Conservation (phyloP, 2,888 invertebrate genomes). For the Drosophila lacicola region DNA sequence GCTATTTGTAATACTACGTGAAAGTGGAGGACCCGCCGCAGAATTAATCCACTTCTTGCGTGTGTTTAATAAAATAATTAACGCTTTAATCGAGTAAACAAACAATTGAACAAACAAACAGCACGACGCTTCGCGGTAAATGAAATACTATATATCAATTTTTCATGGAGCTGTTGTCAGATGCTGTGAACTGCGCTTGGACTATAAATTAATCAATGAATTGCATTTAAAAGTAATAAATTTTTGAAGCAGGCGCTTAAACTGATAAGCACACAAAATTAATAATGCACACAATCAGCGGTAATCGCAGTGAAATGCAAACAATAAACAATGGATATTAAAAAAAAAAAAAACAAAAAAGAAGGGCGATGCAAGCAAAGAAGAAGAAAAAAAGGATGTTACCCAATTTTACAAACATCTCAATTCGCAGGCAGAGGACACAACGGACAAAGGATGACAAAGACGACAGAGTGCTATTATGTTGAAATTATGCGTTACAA, state of each 20-base stretch:
- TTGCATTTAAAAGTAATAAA: conserved; percentile 29
- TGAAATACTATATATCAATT: conserved; percentile 49
- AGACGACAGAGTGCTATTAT: conserved; percentile 57
- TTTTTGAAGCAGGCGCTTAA: conserved; percentile 25
- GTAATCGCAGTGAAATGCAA: conserved; percentile 36
- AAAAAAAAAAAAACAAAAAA: conserved; percentile 1
- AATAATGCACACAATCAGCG: conserved; percentile 42
- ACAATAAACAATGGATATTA: conserved; percentile 34
- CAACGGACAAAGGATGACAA: conserved; percentile 28
- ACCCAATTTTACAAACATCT: conserved; percentile 33
- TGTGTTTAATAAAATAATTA: conserved; percentile 56
- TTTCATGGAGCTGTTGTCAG: conserved; percentile 37
- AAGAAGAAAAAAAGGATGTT: conserved; percentile 23
- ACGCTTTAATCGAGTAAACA: conserved; percentile 30
- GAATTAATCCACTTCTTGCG: conserved; percentile 34
- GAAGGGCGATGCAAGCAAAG: neutral
- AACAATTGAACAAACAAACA: conserved; percentile 19
- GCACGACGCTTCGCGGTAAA: conserved; percentile 11
- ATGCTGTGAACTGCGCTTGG: conserved; percentile 9
- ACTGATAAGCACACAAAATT: conserved; percentile 44
- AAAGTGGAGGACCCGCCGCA: conserved; percentile 21
- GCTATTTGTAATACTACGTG: neutral
- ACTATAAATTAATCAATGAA: conserved; percentile 43
- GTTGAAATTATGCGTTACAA: conserved; percentile 69
- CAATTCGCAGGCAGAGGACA: conserved; percentile 17